Percentiles rank a stretch among this genome's conserved stretches.
Evolutionary conservation across 1,140 invertebrate genomes (phyloP).

Genomic region (Antheraea mylitta): DNA sequence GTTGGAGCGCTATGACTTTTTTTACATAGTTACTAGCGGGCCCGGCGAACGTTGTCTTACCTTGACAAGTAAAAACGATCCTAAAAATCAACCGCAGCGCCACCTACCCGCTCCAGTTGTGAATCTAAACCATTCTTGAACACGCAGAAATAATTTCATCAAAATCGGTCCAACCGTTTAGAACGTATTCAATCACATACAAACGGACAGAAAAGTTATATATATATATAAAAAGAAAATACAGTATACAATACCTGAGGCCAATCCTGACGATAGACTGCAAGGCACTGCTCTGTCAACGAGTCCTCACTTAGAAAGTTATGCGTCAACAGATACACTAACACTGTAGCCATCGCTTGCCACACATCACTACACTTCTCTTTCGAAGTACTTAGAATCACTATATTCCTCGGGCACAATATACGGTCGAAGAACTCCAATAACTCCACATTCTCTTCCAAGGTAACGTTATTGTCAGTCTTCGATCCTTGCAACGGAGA

Average conservation of each 20-base stretch:
- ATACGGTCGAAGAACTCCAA: constrained; percentile 58
- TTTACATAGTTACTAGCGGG: too few relatives aligned
- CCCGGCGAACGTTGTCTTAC: too few relatives aligned
- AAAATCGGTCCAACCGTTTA: too few relatives aligned
- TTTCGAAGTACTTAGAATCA: constrained; percentile 39
- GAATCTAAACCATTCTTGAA: too few relatives aligned
- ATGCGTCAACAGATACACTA: constrained; percentile 58
- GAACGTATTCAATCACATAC: too few relatives aligned
- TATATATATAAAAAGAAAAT: too few relatives aligned
- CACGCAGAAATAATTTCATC: too few relatives aligned
- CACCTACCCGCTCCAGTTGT: too few relatives aligned
- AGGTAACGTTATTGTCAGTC: constrained; percentile 13
- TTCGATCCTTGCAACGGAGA: constrained; percentile 17
- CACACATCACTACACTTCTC: constrained; percentile 43
- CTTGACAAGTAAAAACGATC: too few relatives aligned
- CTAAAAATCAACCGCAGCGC: too few relatives aligned
- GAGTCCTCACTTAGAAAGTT: constrained; percentile 64
- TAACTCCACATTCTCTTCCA: constrained; percentile 21
- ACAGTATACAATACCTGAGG: constrained; percentile 48
- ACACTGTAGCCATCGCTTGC: constrained; percentile 46
- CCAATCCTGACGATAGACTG: constrained; percentile 73
- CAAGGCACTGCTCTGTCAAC: constrained; percentile 69
- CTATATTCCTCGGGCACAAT: constrained; percentile 61
- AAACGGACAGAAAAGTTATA: too few relatives aligned
- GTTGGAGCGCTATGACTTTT: too few relatives aligned